These are phyloP conservation scores for Sapayoa aenigma DNA, from an alignment of 2,113 vertebrate species.

Conservation along the genomic window DNA sequence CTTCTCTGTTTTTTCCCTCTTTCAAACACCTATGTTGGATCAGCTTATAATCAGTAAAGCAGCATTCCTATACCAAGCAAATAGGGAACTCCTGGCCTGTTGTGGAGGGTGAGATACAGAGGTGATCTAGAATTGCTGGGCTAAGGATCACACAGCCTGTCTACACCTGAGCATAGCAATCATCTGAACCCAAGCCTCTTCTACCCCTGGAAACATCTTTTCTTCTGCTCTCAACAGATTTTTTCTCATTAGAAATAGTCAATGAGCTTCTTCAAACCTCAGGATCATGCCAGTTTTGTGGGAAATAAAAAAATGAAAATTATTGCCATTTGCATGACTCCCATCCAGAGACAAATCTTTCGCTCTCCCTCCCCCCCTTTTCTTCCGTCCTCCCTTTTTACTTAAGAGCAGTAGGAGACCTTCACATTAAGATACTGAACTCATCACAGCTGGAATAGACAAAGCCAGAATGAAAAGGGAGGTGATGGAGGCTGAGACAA, in stretches of 20 bases:
- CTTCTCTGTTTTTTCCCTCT: neutral
- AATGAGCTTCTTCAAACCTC: conserved; percentile 21
- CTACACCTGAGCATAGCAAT: neutral
- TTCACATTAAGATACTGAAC: conserved; percentile 64
- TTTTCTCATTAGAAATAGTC: neutral
- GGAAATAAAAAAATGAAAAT: conserved; percentile 36
- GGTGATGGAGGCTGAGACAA: conserved; percentile 63
- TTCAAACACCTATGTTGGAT: neutral
- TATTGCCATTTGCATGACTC: conserved; percentile 26
- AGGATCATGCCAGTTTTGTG: conserved; percentile 9
- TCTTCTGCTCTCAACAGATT: neutral
- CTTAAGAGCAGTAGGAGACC: conserved; percentile 56
- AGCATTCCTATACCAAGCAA: neutral
- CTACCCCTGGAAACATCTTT: neutral
- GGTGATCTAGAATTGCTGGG: neutral
- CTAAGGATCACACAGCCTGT: neutral
- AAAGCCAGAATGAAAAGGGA: conserved; percentile 63
- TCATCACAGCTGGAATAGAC: conserved; percentile 52
- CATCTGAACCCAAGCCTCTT: neutral
- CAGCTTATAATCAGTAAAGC: neutral
- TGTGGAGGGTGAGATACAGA: neutral
- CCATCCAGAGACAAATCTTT: conserved; percentile 40
- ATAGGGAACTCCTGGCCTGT: neutral
- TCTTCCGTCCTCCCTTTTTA: neutral
- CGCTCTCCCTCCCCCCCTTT: neutral